These are phyloP conservation scores for Scaptomyza graminum DNA, from an alignment of 1,140 invertebrate species.

Conservation along the genomic window DNA sequence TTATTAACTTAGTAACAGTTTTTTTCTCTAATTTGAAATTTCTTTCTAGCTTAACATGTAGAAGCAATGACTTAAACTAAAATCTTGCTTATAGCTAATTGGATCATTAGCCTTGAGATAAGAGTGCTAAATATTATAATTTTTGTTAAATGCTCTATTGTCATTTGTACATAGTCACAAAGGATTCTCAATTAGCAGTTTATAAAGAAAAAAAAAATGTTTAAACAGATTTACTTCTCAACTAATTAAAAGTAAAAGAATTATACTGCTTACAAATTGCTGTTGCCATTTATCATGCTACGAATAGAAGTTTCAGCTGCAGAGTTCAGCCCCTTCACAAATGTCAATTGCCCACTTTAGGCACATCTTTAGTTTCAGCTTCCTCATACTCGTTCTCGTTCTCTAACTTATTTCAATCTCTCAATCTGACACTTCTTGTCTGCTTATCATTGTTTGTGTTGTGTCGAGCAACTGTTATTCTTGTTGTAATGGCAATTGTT, in stretches of 20 bases:
- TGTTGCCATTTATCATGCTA: not conserved
- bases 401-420: too few relatives aligned
- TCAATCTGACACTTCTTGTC: constrained; percentile 5
- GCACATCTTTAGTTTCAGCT: constrained; percentile 2
- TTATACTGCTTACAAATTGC: constrained; percentile 21
- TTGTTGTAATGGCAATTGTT: constrained; percentile 12
- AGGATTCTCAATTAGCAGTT: too few relatives aligned
- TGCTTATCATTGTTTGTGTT: constrained; percentile 46
- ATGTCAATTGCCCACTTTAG: constrained; percentile 45
- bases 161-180: too few relatives aligned
- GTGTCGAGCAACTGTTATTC: constrained; percentile 49
- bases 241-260: constrained; percentile 40
- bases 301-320: constrained; percentile 6
- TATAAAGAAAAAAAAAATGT: not conserved
- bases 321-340: constrained; percentile 1
- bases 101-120: too few relatives aligned
- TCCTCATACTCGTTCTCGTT: constrained; percentile 11
- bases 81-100: too few relatives aligned
- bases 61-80: too few relatives aligned
- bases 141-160: too few relatives aligned
- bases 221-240: not conserved
- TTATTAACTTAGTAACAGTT: too few relatives aligned
- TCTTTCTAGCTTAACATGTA: too few relatives aligned
- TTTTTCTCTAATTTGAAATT: too few relatives aligned
- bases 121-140: too few relatives aligned